Conservation (phyloP, 2,113 vertebrate species). For the Gavia stellata region DNA sequence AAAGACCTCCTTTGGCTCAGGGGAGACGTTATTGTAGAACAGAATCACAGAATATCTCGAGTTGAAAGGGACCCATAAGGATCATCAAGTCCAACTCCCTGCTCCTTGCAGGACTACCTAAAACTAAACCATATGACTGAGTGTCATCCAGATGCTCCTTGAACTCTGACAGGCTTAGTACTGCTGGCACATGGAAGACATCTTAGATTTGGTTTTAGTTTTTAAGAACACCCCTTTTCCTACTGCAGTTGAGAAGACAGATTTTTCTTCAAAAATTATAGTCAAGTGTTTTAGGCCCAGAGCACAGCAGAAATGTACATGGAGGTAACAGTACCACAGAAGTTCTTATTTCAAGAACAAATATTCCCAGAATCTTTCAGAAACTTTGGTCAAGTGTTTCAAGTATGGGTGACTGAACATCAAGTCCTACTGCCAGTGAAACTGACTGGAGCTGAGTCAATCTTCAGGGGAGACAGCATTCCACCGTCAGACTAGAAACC, state of each 20-base stretch:
- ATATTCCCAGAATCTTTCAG: background rate
- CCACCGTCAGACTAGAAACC: background rate
- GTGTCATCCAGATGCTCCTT: background rate
- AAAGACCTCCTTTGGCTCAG: background rate
- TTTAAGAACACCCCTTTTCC: background rate
- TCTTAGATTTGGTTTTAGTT: background rate
- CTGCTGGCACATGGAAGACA: background rate
- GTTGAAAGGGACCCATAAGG: background rate
- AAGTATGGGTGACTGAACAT: background rate
- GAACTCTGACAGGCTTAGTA: background rate
- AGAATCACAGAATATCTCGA: background rate
- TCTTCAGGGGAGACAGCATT: background rate
- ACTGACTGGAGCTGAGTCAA: background rate
- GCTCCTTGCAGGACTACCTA: background rate
- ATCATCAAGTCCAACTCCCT: background rate
- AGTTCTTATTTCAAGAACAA: background rate
- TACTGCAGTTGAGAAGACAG: background rate
- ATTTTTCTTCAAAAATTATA: background rate
- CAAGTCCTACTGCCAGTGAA: background rate
- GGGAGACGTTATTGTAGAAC: rapidly evolving
- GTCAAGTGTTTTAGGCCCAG: background rate
- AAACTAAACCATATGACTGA: background rate
- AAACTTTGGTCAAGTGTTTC: background rate
- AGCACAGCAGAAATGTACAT: background rate
- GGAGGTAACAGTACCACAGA: background rate